phyloP scores from a whole-genome alignment of 2,113 vertebrate species.

The Hypomesus transpacificus region DNA sequence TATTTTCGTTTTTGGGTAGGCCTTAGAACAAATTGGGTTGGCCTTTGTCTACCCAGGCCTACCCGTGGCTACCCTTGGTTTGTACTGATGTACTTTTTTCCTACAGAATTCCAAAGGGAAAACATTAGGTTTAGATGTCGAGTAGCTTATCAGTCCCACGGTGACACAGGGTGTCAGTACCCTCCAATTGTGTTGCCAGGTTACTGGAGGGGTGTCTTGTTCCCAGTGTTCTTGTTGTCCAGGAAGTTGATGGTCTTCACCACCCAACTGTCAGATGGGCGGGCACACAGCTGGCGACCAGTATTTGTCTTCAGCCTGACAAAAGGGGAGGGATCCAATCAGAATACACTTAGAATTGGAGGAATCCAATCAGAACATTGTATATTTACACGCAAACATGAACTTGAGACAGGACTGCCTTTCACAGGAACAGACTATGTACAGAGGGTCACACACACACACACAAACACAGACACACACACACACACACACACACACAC shows the following conservation, averaged over 20 bases:
- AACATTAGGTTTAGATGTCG: neutral
- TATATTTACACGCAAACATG: no score
- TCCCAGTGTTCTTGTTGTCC: slow-evolving; percentile 21
- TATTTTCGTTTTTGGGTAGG: no score
- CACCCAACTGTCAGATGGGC: slow-evolving; percentile 56
- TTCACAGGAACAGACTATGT: no score
- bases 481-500: neutral
- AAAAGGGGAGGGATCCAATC: neutral
- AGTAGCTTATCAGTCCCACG: neutral
- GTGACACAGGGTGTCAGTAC: neutral
- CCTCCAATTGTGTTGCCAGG: neutral
- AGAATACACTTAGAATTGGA: no score
- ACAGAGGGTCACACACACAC: neutral
- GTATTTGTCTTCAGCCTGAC: slow-evolving; percentile 54
- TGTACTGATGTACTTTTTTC: slow-evolving; percentile 21
- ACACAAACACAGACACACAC: neutral
- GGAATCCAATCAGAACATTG: no score
- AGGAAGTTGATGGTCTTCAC: slow-evolving; percentile 46
- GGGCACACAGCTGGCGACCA: slow-evolving; percentile 54
- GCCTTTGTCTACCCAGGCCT: no score
- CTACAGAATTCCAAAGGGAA: slow-evolving; percentile 5
- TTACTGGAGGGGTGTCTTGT: slow-evolving; percentile 38
- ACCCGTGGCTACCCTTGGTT: no score
- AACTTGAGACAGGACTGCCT: no score
- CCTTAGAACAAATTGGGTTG: no score